phyloP scores from a whole-genome alignment of 2,888 invertebrate species.

The Philereme transversata region DNA sequence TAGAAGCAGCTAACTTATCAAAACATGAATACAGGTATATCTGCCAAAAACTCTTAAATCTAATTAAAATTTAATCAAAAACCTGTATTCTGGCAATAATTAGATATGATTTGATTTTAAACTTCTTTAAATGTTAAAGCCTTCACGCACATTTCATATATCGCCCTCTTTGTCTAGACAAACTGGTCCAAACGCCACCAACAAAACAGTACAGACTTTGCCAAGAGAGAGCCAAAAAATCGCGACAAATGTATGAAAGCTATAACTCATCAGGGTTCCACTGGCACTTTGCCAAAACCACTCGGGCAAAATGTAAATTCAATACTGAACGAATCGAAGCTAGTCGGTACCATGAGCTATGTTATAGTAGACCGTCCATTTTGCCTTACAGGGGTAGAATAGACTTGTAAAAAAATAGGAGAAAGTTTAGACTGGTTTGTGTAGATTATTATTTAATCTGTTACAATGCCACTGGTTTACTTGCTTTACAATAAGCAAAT shows the following conservation, averaged over 20 bases:
- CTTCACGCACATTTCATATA: too few relatives aligned
- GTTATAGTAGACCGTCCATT: not conserved
- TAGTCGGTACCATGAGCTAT: constrained; percentile 33
- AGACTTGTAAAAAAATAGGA: not conserved
- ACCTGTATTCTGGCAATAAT: too few relatives aligned
- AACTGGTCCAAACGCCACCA: constrained; percentile 10
- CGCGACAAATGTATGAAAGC: constrained; percentile 50
- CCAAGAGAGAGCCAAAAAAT: constrained; percentile 23
- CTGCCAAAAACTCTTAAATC: too few relatives aligned
- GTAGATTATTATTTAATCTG: too few relatives aligned
- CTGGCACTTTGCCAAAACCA: constrained; percentile 49
- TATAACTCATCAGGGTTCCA: constrained; percentile 53
- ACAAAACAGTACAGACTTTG: constrained; percentile 20
- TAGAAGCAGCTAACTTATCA: too few relatives aligned
- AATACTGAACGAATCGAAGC: constrained; percentile 52
- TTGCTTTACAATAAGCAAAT: too few relatives aligned
- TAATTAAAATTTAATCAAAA: too few relatives aligned
- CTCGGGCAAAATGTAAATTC: constrained; percentile 56
- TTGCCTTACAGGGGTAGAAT: constrained; percentile 8
- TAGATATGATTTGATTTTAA: too few relatives aligned
- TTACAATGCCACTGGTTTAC: too few relatives aligned
- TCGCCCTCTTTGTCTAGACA: constrained; percentile 26
- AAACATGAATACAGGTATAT: too few relatives aligned
- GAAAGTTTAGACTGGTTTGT: too few relatives aligned
- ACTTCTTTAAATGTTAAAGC: too few relatives aligned